These are phyloP conservation scores for Noctilio leporinus DNA, from an alignment of 2,113 vertebrate genomes.

Conservation along the genomic window DNA sequence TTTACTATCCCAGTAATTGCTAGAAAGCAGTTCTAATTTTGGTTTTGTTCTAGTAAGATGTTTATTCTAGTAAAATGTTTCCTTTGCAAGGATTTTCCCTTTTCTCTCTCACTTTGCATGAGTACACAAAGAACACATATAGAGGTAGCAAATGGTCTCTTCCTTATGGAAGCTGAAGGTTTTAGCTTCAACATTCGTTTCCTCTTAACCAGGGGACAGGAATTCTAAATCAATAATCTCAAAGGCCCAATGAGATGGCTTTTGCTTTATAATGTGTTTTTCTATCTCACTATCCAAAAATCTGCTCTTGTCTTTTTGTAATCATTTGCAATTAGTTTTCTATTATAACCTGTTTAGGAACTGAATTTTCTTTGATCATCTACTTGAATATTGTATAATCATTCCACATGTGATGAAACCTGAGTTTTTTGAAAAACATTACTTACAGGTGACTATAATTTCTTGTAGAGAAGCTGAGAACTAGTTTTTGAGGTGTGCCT, in stretches of 20 bases:
- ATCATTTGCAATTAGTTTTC: constrained; percentile 26
- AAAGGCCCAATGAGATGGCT: constrained; percentile 16
- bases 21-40: background rate
- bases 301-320: background rate
- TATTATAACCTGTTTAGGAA: background rate
- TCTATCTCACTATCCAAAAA: background rate
- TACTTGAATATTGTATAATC: constrained; percentile 23
- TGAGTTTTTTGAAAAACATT: background rate
- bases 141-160: background rate
- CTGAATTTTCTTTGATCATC: background rate
- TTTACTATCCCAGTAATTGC: background rate
- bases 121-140: background rate
- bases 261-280: constrained; percentile 33
- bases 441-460: background rate
- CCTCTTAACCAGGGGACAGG: background rate
- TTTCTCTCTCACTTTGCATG: background rate
- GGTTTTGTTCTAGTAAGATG: background rate
- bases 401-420: background rate
- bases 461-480: background rate
- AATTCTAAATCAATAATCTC: constrained; percentile 37
- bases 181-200: background rate
- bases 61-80: background rate
- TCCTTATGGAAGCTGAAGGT: background rate
- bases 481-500: constrained; percentile 1
- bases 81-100: background rate